These are phyloP conservation scores for Tyrophagus putrescentiae DNA, from an alignment of 1,140 invertebrate species.

Conservation along the genomic window DNA sequence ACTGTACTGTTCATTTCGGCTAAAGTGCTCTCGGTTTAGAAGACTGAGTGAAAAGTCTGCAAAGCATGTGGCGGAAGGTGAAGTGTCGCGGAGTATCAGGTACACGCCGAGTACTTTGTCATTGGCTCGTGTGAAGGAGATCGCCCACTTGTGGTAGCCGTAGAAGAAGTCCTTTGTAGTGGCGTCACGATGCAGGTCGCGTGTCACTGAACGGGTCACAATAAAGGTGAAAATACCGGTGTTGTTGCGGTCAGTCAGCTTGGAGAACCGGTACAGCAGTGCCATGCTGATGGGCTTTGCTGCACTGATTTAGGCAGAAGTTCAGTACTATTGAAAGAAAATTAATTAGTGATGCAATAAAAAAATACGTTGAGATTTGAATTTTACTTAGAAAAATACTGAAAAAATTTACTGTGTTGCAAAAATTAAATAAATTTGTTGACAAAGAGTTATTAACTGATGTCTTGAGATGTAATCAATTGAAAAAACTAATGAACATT, in stretches of 20 bases:
- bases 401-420: too few relatives aligned
- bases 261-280: slow-evolving; percentile 63
- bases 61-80: slow-evolving; percentile 42
- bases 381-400: too few relatives aligned
- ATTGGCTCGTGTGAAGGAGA: slow-evolving; percentile 54
- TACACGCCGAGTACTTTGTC: slow-evolving; percentile 66
- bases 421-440: too few relatives aligned
- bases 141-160: slow-evolving; percentile 72
- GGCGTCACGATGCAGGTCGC: slow-evolving; percentile 61
- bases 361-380: too few relatives aligned
- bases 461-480: too few relatives aligned
- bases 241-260: slow-evolving; percentile 62
- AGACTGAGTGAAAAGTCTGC: slow-evolving; percentile 71
- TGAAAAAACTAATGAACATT: too few relatives aligned
- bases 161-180: slow-evolving; percentile 69
- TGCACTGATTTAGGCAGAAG: background rate
- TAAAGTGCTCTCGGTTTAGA: slow-evolving; percentile 69
- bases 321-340: too few relatives aligned
- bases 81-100: slow-evolving; percentile 49
- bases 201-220: slow-evolving; percentile 57
- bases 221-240: slow-evolving; percentile 55
- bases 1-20: slow-evolving; percentile 62
- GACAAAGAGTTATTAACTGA: too few relatives aligned
- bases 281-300: slow-evolving; percentile 44
- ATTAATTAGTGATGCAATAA: too few relatives aligned